phyloP scores from a whole-genome alignment of 2,888 invertebrate genomes.

The Ferrisia virgata region DNA sequence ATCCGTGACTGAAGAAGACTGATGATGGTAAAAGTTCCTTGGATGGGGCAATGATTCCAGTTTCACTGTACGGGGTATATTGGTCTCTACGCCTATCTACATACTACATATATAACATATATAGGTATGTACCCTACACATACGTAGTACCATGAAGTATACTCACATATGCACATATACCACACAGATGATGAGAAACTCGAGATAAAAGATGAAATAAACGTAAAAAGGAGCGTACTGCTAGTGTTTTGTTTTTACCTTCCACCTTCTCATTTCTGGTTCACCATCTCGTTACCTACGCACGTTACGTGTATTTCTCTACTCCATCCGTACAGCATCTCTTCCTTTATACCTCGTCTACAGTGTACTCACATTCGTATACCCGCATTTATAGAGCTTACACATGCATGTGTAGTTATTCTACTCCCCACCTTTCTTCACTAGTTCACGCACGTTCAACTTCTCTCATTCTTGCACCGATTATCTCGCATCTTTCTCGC shows the following conservation, averaged over 20 bases:
- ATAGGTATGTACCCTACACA: no score
- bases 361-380: background rate
- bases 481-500: background rate
- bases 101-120: background rate
- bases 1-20: background rate
- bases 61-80: background rate
- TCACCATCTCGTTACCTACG: no score
- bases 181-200: no score
- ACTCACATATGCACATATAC: no score
- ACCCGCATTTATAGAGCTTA: background rate
- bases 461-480: background rate
- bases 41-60: background rate
- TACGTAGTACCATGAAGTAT: no score
- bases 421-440: background rate
- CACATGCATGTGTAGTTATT: background rate
- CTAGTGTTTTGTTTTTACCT: no score
- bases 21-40: background rate
- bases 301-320: no score
- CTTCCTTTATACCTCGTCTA: background rate
- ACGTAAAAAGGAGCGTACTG: no score
- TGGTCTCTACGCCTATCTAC: background rate
- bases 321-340: no score
- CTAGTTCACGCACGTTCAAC: background rate
- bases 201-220: no score
- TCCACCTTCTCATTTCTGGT: no score